phyloP scores from a whole-genome alignment of 2,113 vertebrate species.

The Lota lota region DNA sequence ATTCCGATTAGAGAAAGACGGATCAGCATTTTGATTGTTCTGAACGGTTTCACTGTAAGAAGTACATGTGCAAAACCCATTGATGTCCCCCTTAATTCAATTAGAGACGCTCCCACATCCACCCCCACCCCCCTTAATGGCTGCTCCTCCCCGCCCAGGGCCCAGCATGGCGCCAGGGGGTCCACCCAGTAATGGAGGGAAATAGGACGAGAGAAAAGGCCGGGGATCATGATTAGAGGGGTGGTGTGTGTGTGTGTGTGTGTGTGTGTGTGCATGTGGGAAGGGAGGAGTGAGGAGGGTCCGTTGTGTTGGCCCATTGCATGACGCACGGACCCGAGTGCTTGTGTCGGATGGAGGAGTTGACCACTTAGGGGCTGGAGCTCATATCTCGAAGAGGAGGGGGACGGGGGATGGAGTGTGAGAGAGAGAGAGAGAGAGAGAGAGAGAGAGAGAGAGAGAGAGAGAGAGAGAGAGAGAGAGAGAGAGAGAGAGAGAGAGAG shows the following conservation, averaged over 20 bases:
- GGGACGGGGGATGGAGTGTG: slow-evolving; percentile 5
- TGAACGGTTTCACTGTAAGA: slow-evolving; percentile 61
- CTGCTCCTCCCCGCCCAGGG: slow-evolving; percentile 5
- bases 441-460: not conserved
- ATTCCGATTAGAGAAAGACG: slow-evolving; percentile 57
- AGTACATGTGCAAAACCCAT: slow-evolving; percentile 69
- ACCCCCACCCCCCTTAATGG: slow-evolving; percentile 32
- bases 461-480: not conserved
- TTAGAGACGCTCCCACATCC: slow-evolving; percentile 61
- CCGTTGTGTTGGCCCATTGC: not conserved
- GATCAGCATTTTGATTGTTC: slow-evolving; percentile 50
- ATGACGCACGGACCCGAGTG: too few relatives aligned
- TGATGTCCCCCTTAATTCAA: slow-evolving; percentile 67
- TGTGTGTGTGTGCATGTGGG: not conserved
- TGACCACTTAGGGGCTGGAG: too few relatives aligned
- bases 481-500: slow-evolving; percentile 14
- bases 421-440: slow-evolving; percentile 15
- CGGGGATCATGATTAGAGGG: not conserved
- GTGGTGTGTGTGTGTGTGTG: not conserved
- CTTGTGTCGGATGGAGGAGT: too few relatives aligned
- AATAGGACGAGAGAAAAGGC: not conserved
- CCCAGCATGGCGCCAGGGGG: slow-evolving; percentile 54
- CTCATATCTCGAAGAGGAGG: too few relatives aligned
- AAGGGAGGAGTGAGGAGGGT: not conserved
- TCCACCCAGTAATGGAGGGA: slow-evolving; percentile 25